Base-by-base conservation (phyloP, 2,888 invertebrate species). In the Campaea margaritaria region DNA sequence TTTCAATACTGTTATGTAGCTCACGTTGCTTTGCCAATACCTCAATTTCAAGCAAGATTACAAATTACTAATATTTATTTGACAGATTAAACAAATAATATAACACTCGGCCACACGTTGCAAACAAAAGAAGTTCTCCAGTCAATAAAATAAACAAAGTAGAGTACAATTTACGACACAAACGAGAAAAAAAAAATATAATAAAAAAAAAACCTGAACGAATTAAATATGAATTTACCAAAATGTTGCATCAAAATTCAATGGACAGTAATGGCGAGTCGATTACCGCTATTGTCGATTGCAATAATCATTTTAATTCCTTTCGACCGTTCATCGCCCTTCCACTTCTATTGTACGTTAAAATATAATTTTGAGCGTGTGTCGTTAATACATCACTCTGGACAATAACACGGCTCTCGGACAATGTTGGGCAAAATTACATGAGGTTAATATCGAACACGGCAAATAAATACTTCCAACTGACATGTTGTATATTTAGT, bases 391-490 rank as follows among this genome's bases (percentile, higher is more conserved):
- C 81, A 86, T 85, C 83, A 86, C 74, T 72, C 65, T 74, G 81
- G 82, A 87, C 85, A 86, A 83, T 81, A 83, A 85, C 85, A 84
- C 65, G 79, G 66, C 41, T 36, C 74, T 74, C 68, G 80, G 80
- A 85, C 86, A 85, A 84, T 81, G 72, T 79, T 68, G 74, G 76
- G 54, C 83, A 68, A 87, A 87, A 89, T 89, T 86, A 86, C 82
- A 87, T 71, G 83, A 77, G 76, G 75, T 79, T 78, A 78, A 81
- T 81, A 80, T 74, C 78, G 82, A 79, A 73, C 83, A 82, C 69
- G 75, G 80, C 83, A 83, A 89, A 90, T 89, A 88, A 87, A 91
- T 90, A 87, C 84, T 83, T 79, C 76, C 75, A 79, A 80, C 85
- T 86, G 90, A 86, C 88, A 80, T 83, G 73, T 72, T 69, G 74